These are phyloP conservation scores for Platysternon megacephalum DNA, from an alignment of 2,113 vertebrate species.

Conservation along the genomic window DNA sequence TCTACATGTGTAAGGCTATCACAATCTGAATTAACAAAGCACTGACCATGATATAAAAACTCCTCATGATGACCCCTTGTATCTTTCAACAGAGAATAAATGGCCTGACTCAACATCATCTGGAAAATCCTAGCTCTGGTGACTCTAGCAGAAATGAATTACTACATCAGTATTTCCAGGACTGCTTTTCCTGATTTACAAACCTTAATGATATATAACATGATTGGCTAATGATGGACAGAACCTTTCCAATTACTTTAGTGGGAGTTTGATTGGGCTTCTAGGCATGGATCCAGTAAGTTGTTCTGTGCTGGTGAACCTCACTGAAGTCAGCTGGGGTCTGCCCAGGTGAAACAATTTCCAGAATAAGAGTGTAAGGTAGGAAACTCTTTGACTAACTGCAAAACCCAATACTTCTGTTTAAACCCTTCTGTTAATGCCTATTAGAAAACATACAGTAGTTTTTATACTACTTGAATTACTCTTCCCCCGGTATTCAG, in stretches of 20 bases:
- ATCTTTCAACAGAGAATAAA: neutral
- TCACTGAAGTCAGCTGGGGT: neutral
- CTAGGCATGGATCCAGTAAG: neutral
- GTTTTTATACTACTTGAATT: neutral
- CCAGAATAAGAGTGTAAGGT: neutral
- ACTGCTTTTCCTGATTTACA: neutral
- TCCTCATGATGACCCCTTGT: fast-evolving
- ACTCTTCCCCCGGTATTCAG: neutral
- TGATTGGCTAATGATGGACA: neutral
- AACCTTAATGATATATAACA: neutral
- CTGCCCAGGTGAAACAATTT: no score
- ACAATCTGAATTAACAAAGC: neutral
- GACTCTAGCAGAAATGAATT: neutral
- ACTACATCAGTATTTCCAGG: neutral
- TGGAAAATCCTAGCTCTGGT: neutral
- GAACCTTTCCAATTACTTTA: neutral
- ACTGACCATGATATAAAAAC: neutral
- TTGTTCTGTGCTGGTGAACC: neutral
- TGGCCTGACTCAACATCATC: neutral
- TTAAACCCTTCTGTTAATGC: neutral
- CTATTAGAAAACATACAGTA: neutral
- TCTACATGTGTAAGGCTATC: neutral
- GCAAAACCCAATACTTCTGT: fast-evolving
- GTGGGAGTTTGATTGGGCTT: neutral
- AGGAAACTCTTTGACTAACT: neutral